Base-by-base conservation (phyloP, 1,140 invertebrate species). In the Arctopsyche grandis region DNA sequence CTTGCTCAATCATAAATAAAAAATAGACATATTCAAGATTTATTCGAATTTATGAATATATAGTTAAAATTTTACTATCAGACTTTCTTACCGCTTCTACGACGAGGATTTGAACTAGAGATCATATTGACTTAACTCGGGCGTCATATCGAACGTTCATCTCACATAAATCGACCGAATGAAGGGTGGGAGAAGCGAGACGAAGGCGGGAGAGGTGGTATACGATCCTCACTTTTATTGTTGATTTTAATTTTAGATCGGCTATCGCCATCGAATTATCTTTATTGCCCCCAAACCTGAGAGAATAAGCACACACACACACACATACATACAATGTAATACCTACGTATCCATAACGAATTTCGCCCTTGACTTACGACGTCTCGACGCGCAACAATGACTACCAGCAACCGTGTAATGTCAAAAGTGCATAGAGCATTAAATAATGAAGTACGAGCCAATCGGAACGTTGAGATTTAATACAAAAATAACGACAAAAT, bases 371-470 rank as follows among this genome's bases (percentile, higher is more conserved):
- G 29, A 38, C 29, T 38, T 38, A 38, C 29, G 58, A 24, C 58
- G 58, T 24, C 9, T 60, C 21, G 9, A 60, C n/a, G 19, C 21
- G 9, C n/a, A 24, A 60, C 29, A 38, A 38, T 38, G 58, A 21
- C 58, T 60, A 19, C n/a, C 58, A 21, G 21, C 58, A 60, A 19
- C 16, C 48, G 48, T 52, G 24, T 66, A 66, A 66, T 66, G 63
- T 66, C 48, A 73, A 71, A 69, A 71, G 77, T 44, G 77, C 69
- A 70, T 38, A 70, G 77, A 73, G 80, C 76, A 76, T 81, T 75
- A 81, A 81, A 81, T 78, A 81, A 81, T 81, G 78, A 81, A 81
- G 80, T 75, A 75, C 71, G 19, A 22, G n/a, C 71, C 78, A 73
- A 81, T 81, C 80, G 70, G 38, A 52, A 60, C 78, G 63, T 26